phyloP scores from a whole-genome alignment of 2,797 vertebrate species.

The Catamblyrhynchus diadema region DNA sequence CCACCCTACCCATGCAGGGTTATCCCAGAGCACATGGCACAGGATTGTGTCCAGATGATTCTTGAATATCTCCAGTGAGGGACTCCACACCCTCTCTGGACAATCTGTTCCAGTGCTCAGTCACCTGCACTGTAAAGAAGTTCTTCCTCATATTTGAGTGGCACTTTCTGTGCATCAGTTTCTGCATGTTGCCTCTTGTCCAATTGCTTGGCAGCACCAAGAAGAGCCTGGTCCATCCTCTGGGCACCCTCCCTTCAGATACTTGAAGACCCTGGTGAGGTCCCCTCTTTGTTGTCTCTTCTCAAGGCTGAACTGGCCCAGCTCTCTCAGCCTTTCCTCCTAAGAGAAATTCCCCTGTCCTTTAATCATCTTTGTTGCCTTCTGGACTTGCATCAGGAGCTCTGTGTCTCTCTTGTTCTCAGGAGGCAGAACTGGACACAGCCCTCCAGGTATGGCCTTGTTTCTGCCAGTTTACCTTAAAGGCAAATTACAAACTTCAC shows the following conservation, averaged over 20 bases:
- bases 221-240: neutral
- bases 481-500: neutral
- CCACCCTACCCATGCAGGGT: neutral
- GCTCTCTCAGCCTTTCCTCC: neutral
- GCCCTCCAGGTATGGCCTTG: neutral
- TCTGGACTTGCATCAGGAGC: neutral
- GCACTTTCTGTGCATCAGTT: neutral
- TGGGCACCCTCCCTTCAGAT: neutral
- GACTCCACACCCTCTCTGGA: neutral
- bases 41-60: neutral
- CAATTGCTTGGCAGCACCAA: rapidly evolving
- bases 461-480: neutral
- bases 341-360: neutral
- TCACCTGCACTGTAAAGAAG: neutral
- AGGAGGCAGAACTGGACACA: neutral
- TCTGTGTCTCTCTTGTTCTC: neutral
- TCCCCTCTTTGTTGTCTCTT: neutral
- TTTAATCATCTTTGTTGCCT: neutral
- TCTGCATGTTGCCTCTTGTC: neutral
- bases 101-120: rapidly evolving
- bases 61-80: neutral
- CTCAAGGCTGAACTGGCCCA: neutral
- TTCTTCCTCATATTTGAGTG: neutral
- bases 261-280: rapidly evolving
- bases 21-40: neutral